These are phyloP conservation scores for Natrix natrix DNA, from an alignment of 2,797 vertebrate species.

Conservation along the genomic window DNA sequence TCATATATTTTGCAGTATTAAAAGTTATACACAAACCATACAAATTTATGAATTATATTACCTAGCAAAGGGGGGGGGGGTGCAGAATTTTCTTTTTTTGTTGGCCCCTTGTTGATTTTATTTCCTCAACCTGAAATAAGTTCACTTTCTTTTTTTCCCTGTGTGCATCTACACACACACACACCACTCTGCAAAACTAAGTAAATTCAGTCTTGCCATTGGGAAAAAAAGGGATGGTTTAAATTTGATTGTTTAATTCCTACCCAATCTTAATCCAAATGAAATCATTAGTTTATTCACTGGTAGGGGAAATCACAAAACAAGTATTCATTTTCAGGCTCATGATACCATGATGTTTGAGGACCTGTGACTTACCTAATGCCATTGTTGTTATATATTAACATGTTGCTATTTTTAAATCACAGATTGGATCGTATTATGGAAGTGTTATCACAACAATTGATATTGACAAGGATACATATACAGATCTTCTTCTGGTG, in stretches of 20 bases:
- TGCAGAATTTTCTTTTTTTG: background rate
- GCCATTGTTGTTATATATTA: background rate
- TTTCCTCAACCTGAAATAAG: background rate
- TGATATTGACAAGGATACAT: constrained; percentile 82
- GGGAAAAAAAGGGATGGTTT: background rate
- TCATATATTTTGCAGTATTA: background rate
- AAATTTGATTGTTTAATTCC: background rate
- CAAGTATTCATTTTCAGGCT: background rate
- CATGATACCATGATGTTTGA: background rate
- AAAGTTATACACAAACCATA: background rate
- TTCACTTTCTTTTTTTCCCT: background rate
- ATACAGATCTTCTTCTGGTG: constrained; percentile 88
- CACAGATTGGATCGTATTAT: constrained; percentile 96
- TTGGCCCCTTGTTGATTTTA: background rate
- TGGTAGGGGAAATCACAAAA: background rate
- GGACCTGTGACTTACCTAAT: background rate
- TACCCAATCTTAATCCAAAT: background rate
- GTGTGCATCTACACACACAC: background rate
- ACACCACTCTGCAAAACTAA: background rate
- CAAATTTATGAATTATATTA: background rate
- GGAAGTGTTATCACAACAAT: constrained; percentile 91
- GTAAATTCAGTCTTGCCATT: background rate
- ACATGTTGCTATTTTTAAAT: background rate
- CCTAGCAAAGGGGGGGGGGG: background rate
- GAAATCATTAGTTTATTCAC: background rate